Base-by-base conservation (phyloP, 2,888 invertebrate genomes). In the Andrena bicolor region DNA sequence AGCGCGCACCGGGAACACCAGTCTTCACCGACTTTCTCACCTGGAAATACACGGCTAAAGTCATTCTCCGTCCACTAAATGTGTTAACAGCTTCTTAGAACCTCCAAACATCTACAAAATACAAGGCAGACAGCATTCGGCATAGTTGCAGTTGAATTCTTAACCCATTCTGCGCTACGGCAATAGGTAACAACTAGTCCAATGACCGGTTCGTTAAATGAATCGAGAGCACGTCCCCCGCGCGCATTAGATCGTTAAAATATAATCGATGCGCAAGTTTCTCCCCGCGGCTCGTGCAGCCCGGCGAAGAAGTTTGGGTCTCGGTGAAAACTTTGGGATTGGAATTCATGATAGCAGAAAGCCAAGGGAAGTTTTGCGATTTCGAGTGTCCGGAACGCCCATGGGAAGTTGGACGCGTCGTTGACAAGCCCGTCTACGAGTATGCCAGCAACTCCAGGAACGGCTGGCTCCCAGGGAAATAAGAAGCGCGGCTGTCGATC, bases 331-430 rank as follows among this genome's bases (percentile, higher is more conserved):
- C 70, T 86, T 74, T 41, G 32, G 69, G 77, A 86, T 81, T 65
- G 76, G 72, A 83, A 80, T 85, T 83, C 75, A 70, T 49, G 83
- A 76, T 76, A 56, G 72, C 58, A 53, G 35, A 49, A 60, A 80
- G 61, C 66, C 53, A 20, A 56, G 20, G 53, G 66, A 75, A 86
- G 74, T 85, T 76, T 51, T 58, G 63, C 71, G 72, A 77, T 85
- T 75, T 75, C 75, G 58, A 60, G 75, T 80, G 76, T 75, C 69
- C 61, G 64, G 63, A 61, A 56, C 51, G 70, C 49, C 63, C 65
- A 20, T 41, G 16, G 13, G 53, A n/a, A 75, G 60, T 80, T 82
- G 61, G 41, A 49, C 63, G 80, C 20, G 53, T 23, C 66, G 61
- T 63, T 32, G 75, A 61, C 75, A 63, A 68, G 66, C 51, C 49